phyloP scores from a whole-genome alignment of 1,140 invertebrate species.

The Drosophila insularis region DNA sequence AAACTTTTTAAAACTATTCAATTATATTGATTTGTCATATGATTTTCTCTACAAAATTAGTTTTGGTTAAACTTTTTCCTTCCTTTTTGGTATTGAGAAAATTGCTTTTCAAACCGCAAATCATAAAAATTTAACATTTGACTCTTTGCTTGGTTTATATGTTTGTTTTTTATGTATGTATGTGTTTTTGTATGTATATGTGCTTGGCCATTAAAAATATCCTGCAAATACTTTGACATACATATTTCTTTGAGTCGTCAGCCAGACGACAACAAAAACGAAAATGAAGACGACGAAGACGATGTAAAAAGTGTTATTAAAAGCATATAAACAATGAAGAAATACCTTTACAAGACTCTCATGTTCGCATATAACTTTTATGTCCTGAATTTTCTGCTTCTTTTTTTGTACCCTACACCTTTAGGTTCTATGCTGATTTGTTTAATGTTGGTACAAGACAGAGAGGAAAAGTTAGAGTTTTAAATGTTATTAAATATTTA shows the following conservation, averaged over 20 bases:
- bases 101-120: constrained; percentile 3
- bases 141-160: constrained; percentile 5
- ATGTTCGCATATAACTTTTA: constrained; percentile 37
- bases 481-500: too few relatives aligned
- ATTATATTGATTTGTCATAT: neutral
- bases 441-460: too few relatives aligned
- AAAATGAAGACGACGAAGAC: neutral
- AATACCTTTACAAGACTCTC: constrained; percentile 29
- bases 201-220: constrained; percentile 58
- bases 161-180: neutral
- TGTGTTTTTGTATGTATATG: too few relatives aligned
- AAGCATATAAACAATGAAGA: constrained; percentile 65
- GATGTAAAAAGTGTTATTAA: constrained; percentile 74
- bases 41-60: neutral
- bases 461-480: too few relatives aligned
- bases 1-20: neutral
- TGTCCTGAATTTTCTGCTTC: constrained; percentile 12
- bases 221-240: constrained; percentile 41
- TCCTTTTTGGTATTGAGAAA: neutral
- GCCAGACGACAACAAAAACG: neutral
- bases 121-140: neutral
- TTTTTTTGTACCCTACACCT: neutral
- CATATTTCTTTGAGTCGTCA: constrained; percentile 35
- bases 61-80: neutral
- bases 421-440: neutral